Evolutionary conservation across 2,888 invertebrate species (phyloP), one percentile per base, ranked within the genome.

Genomic region (Scaptomyza flava): DNA sequence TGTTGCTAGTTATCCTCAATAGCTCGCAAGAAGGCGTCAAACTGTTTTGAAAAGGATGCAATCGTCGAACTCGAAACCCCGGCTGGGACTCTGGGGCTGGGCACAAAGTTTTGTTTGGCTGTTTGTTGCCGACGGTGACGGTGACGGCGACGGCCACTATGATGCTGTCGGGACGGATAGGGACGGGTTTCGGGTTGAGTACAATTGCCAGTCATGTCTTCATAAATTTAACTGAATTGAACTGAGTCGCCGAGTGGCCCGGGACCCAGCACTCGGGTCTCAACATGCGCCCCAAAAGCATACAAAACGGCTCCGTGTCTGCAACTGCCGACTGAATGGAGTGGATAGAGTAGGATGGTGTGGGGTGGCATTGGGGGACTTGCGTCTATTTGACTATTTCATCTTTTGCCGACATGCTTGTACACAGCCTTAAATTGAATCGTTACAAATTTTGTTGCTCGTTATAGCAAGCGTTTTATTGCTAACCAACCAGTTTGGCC

Each of bases 371-470:
- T 67, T 78, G 69, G 63, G 68, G 20, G 8, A 56, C 72, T 69
- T 68, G 79, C 74, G 70, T 68, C 81, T 81, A 84, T 84, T 87
- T 87, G 80, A 77, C 86, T 81, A 81, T 86, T 87, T 87, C 83
- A 86, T 87, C 87, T 87, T 84, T 85, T 76, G 83, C 87, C 87
- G 87, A 76, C 83, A 23, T 43, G 73, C 77, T 89, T 83, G 81
- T 84, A 83, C 85, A 81, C 68, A 83, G 85, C 85, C 89, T 87
- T 85, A 89, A 89, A 89, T 89, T 89, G 89, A 89, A 89, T 89
- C 89, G 89, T 89, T 89, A 89, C 89, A 89, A 89, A 89, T 89
- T 89, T 89, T 89, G 89, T 89, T 89, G 81, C 89, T 89, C 89
- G 89, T 89, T 89, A 89, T 89, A 89, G 89, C 87, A 83, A 88